Conservation (phyloP, 2,113 vertebrate species). For the Ptyas mucosa region DNA sequence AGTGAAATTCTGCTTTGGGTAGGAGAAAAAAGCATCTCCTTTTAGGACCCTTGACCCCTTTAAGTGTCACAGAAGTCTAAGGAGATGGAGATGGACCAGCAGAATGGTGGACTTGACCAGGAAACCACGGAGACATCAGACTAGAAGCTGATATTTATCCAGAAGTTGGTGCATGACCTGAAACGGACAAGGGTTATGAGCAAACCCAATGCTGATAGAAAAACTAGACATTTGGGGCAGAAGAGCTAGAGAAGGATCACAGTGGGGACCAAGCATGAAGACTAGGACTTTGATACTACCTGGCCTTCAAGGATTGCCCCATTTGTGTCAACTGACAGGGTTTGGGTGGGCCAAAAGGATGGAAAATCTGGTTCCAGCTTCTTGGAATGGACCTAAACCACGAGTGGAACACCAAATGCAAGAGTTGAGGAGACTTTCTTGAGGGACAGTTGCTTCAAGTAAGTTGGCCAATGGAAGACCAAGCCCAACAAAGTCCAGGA, state of each 20-base stretch:
- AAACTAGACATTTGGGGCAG: background rate
- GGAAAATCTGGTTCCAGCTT: background rate
- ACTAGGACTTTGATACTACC: background rate
- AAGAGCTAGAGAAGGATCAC: background rate
- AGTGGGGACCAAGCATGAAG: background rate
- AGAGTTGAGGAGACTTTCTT: background rate
- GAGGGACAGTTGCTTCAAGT: background rate
- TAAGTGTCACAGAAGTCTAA: background rate
- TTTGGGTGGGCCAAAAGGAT: background rate
- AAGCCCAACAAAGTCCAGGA: background rate
- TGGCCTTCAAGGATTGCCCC: background rate
- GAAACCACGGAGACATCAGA: background rate
- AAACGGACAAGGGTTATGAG: background rate
- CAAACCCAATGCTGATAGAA: background rate
- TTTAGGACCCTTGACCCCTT: background rate
- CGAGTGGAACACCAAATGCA: background rate
- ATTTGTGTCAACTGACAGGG: background rate
- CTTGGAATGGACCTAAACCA: background rate
- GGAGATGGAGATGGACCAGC: background rate
- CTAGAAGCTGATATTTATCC: background rate
- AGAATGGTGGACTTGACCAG: background rate
- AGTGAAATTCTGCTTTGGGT: background rate
- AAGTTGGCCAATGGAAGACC: background rate
- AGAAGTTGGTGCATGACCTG: background rate
- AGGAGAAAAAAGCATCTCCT: background rate